Conservation (phyloP, 1,140 invertebrate species). For the Heliconius hewitsoni region DNA sequence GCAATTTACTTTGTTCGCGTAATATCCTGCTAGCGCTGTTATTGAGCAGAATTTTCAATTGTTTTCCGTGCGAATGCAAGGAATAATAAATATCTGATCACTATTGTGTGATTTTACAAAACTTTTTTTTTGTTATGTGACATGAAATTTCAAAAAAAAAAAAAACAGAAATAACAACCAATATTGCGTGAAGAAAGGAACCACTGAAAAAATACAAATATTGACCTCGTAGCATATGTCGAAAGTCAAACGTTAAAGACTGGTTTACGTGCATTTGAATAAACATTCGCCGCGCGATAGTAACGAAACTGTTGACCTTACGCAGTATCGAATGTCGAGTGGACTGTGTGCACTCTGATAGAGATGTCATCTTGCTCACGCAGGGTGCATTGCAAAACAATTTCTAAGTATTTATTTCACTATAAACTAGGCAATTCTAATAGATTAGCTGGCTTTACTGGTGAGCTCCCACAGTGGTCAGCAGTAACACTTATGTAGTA, state of each 20-base stretch:
- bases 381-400: not conserved
- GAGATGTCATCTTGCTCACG: slow-evolving; percentile 57
- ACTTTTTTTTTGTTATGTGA: not conserved
- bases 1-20: slow-evolving; percentile 78
- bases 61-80: slow-evolving; percentile 58
- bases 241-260: slow-evolving; percentile 72
- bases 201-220: slow-evolving; percentile 68
- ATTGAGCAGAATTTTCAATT: slow-evolving; percentile 70
- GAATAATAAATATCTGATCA: slow-evolving; percentile 50
- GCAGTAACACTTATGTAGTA: not conserved
- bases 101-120: slow-evolving; percentile 17
- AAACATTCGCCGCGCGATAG: slow-evolving; percentile 72
- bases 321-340: slow-evolving; percentile 66
- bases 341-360: slow-evolving; percentile 56
- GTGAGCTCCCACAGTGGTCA: not conserved
- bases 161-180: slow-evolving; percentile 5
- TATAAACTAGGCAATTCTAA: not conserved
- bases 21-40: slow-evolving; percentile 74
- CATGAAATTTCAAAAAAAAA: slow-evolving; percentile 21
- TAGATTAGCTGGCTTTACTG: not conserved
- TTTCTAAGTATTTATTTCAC: not conserved
- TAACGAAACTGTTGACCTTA: slow-evolving; percentile 75
- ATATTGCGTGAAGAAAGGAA: slow-evolving; percentile 19
- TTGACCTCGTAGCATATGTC: slow-evolving; percentile 78
- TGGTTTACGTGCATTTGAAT: slow-evolving; percentile 78